Percentiles rank a stretch among this genome's conserved stretches.
Evolutionary conservation across 2,888 invertebrate species (phyloP).

Genomic region (Gasteruption jaculator): DNA sequence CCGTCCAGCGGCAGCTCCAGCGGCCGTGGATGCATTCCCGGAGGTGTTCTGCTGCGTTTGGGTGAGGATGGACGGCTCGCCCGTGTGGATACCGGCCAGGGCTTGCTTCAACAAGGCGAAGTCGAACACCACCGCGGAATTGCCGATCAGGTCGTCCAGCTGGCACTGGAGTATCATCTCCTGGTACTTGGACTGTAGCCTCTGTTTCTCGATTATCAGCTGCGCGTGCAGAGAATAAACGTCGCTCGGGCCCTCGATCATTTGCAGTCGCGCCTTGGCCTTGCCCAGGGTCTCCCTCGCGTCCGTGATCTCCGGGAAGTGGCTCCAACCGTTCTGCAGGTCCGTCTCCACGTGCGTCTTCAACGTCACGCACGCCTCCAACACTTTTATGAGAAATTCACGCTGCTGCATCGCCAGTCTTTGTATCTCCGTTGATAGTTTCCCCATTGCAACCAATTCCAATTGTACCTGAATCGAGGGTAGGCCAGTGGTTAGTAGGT

Average conservation of each 20-base stretch:
- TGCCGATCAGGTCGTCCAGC: slow-evolving; percentile 66
- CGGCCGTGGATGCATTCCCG: too few relatives aligned
- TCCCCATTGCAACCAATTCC: slow-evolving; percentile 66
- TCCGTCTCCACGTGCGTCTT: slow-evolving; percentile 74
- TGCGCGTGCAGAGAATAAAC: slow-evolving; percentile 61
- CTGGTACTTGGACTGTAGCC: slow-evolving; percentile 64
- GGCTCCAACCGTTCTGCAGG: slow-evolving; percentile 64
- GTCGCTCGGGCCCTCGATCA: slow-evolving; percentile 59
- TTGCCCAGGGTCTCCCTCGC: slow-evolving; percentile 62
- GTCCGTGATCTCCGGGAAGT: slow-evolving; percentile 63
- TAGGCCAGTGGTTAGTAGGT: too few relatives aligned
- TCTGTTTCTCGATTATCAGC: slow-evolving; percentile 63
- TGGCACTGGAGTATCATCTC: slow-evolving; percentile 71
- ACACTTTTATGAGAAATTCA: slow-evolving; percentile 67
- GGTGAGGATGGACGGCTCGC: slow-evolving; percentile 52
- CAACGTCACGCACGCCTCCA: slow-evolving; percentile 70
- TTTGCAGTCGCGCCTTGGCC: slow-evolving; percentile 59
- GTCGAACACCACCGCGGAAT: slow-evolving; percentile 65
- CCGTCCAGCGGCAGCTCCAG: slow-evolving; percentile 36
- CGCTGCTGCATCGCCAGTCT: slow-evolving; percentile 67
- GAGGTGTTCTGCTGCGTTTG: slow-evolving; percentile 35
- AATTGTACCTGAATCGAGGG: slow-evolving; percentile 58
- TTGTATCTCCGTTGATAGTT: slow-evolving; percentile 67
- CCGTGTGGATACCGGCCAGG: slow-evolving; percentile 60
- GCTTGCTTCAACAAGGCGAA: slow-evolving; percentile 66